Evolutionary conservation across 1,140 invertebrate species (phyloP), one percentile per base, ranked within the genome.

Genomic region (Drosophila albomicans): DNA sequence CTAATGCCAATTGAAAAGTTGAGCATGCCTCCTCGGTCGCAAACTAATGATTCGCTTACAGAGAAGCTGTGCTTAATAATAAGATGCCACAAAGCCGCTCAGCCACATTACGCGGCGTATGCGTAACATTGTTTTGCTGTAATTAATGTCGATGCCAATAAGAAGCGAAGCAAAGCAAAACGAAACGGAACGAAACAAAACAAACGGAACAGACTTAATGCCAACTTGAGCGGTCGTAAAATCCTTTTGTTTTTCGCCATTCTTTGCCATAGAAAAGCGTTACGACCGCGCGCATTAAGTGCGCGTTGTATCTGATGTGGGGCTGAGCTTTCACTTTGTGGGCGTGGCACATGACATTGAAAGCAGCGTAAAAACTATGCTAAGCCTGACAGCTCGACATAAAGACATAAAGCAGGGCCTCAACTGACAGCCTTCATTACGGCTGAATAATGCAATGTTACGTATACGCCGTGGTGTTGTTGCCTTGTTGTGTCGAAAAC

Each of bases 71-170:
- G 51, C 51, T 75, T 71, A 71, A 57, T 43, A 71, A 51, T 59
- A 64, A 65, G 61, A 65, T 51, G 41, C 58, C 67, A 58, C 67
- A 71, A 71, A 71, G 61, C 74, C 38, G 61, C 61, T 51, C 11
- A 10, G 25, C 8, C 82, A 86, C 79, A 86, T 76, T 11, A 57
- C 35, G 35, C 32, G 72, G 77, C 80, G 80, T 84, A 89, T 84
- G 69, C 80, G 69, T 88, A 88, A 81, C 84, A 84, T 72, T 88
- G 72, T 88, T 88, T 89, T 76, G 72, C 70, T 78, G 85, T 88
- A 88, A 88, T 88, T 88, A 88, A 88, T 84, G 80, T 89, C 81
- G 88, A 61, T 88, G 85, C 85, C 84, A 89, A 88, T 88, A 88
- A 66, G 79, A 49, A n/a, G 79, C 69, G 35, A 7, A 49, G 30